These are phyloP conservation scores for Acanthoscelides obtectus DNA, from an alignment of 2,888 invertebrate species.

Conservation along the genomic window DNA sequence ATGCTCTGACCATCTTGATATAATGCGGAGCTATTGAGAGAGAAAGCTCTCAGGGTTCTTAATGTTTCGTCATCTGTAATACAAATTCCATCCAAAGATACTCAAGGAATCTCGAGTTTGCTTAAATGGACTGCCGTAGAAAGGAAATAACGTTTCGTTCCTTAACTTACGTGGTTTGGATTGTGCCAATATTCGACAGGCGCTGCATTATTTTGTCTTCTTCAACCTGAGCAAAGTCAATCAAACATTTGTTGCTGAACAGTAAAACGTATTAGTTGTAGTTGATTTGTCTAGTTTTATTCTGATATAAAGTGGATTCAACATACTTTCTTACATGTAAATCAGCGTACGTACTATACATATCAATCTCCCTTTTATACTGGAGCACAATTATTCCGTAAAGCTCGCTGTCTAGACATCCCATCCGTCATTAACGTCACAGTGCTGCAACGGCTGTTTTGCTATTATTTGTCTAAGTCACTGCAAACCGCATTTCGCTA, in stretches of 20 bases:
- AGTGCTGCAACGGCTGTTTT: too few species aligned
- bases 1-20: background rate
- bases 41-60: background rate
- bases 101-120: background rate
- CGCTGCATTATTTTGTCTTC: background rate
- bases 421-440: too few species aligned
- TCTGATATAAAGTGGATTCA: too few species aligned
- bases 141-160: background rate
- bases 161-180: background rate
- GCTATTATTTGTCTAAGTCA: too few species aligned
- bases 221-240: background rate
- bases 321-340: too few species aligned
- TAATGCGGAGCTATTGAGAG: background rate
- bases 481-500: too few species aligned
- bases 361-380: too few species aligned
- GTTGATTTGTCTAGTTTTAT: too few species aligned
- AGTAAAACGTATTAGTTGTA: background rate
- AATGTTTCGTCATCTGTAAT: background rate
- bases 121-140: background rate
- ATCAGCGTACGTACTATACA: too few species aligned
- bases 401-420: too few species aligned
- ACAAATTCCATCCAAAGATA: background rate
- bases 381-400: too few species aligned
- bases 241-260: background rate
- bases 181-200: background rate